Conservation (phyloP, 2,113 vertebrate genomes). For the Nycticebus coucang region DNA sequence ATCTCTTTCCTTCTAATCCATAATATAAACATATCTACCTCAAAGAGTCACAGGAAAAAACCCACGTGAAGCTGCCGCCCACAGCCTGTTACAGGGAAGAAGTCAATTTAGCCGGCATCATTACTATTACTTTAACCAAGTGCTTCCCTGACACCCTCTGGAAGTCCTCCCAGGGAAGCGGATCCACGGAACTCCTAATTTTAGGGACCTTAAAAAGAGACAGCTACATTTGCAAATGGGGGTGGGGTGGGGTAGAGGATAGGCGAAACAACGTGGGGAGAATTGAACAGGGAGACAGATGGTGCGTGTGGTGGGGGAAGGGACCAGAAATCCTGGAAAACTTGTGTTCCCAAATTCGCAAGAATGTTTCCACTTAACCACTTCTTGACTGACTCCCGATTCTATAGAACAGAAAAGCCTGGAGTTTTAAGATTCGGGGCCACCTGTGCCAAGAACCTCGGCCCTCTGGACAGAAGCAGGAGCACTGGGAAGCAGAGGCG, state of each 20-base stretch:
- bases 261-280: constrained; percentile 23
- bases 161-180: background rate
- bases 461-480: background rate
- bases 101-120: background rate
- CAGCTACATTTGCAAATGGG: constrained; percentile 37
- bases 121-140: background rate
- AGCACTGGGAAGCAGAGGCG: background rate
- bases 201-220: constrained; percentile 44
- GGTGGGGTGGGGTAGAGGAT: background rate
- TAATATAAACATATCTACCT: background rate
- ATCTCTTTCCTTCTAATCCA: background rate
- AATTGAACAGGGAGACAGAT: constrained; percentile 68
- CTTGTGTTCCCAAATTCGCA: constrained; percentile 71
- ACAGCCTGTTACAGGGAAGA: background rate
- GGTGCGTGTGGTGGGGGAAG: constrained; percentile 68
- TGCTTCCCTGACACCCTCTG: background rate
- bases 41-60: background rate
- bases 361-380: constrained; percentile 70
- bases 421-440: background rate
- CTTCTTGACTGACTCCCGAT: constrained; percentile 57
- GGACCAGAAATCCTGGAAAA: constrained; percentile 67
- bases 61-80: background rate
- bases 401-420: background rate
- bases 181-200: constrained; percentile 30
- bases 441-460: constrained; percentile 7